A percentile compares a stretch with the other conserved stretches of the same genome.
phyloP scores from a whole-genome alignment of 1,140 invertebrate species.

The Tetragonula clypearis region DNA sequence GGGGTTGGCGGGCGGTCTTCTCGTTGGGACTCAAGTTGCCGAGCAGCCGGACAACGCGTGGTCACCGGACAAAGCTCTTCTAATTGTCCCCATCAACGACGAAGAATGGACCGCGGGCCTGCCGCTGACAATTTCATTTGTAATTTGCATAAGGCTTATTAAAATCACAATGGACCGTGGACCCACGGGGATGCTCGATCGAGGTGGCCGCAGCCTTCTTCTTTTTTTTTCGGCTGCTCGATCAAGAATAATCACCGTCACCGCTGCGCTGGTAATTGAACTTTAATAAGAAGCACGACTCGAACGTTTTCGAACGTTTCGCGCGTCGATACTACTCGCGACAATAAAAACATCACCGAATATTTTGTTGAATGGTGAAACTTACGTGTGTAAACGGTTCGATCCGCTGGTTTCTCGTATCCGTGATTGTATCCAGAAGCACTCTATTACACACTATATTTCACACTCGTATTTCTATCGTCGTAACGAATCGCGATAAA shows the following conservation, averaged over 20 bases:
- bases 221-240: conserved; percentile 23
- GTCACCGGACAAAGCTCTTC: conserved; percentile 72
- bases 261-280: conserved; percentile 41
- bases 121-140: conserved; percentile 77
- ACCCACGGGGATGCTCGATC: conserved; percentile 53
- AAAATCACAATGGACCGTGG: conserved; percentile 69
- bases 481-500: not conserved
- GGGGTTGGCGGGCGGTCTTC: conserved; percentile 74
- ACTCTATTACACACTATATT: not conserved
- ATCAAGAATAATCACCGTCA: conserved; percentile 47
- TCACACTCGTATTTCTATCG: not conserved
- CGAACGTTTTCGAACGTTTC: not conserved
- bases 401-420: not conserved
- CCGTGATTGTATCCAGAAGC: conserved; percentile 27
- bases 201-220: conserved; percentile 33
- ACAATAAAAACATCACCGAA: not conserved
- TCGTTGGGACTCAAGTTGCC: conserved; percentile 70
- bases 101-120: conserved; percentile 72
- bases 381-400: conserved; percentile 13
- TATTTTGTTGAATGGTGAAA: not conserved
- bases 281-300: conserved; percentile 30
- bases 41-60: conserved; percentile 70
- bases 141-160: conserved; percentile 76
- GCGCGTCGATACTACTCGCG: not conserved
- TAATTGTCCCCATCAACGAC: conserved; percentile 76